Evolutionary conservation across 2,113 vertebrate species (phyloP).

Genomic region (Copsychus sechellarum): DNA sequence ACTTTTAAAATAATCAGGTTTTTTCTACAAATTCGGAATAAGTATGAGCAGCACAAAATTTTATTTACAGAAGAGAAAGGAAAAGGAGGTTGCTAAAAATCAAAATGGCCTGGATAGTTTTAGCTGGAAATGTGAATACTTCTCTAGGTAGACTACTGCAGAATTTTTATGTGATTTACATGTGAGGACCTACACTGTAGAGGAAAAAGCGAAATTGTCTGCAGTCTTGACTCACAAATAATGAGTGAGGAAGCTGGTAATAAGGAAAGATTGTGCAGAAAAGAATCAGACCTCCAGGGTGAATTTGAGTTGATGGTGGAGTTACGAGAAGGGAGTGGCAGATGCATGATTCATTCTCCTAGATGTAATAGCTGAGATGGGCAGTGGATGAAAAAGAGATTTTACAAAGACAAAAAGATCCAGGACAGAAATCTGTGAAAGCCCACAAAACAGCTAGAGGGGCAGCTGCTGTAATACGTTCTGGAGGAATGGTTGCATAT

Average conservation of each 20-base stretch:
- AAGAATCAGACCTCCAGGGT: background rate
- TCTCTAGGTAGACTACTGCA: background rate
- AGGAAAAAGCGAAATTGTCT: background rate
- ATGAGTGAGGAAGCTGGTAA: background rate
- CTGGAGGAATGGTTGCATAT: background rate
- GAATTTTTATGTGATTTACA: background rate
- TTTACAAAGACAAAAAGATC: background rate
- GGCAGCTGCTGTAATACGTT: background rate
- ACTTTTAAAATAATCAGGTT: background rate
- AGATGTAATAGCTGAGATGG: background rate
- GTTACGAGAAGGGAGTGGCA: background rate
- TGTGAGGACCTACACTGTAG: background rate
- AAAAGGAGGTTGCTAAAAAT: background rate
- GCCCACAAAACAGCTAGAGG: background rate
- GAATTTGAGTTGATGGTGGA: background rate
- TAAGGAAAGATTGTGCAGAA: background rate
- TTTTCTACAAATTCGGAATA: background rate
- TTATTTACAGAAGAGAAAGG: background rate
- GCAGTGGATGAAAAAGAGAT: background rate
- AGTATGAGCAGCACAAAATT: background rate
- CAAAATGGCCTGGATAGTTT: background rate
- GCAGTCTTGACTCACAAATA: background rate
- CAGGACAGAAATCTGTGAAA: background rate
- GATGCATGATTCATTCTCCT: background rate
- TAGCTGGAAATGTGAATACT: background rate